Base-by-base conservation (phyloP, 2,888 invertebrate genomes). In the Drosophila phalerata region DNA sequence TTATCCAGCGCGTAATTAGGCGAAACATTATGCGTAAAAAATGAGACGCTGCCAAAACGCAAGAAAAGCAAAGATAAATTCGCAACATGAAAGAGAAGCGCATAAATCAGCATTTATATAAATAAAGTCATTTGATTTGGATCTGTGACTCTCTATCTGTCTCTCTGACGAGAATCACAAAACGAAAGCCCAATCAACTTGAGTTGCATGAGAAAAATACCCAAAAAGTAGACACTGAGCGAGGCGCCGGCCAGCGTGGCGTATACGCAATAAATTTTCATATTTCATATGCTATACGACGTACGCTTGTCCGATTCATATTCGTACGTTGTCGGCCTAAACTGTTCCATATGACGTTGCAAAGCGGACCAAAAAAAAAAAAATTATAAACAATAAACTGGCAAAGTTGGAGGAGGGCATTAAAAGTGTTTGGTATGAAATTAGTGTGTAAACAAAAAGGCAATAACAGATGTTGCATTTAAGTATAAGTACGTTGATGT, bases 191-290 rank as follows among this genome's bases (percentile, higher is more conserved):
- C 85, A 85, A 89, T 81, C 88, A 87, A 75, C 69, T 56, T 25
- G 19, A 75, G 69, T 62, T 84, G 87, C 80, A 73, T 72, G 72
- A 80, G 61, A 40, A 51, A 72, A 70, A 78, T 78, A 64, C 66
- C 69, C 66, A 71, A 69, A 73, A 60, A 45, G 28, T 34, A 28
- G 32, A 60, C 42, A 34, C 49, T 3, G 13, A 53, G 25, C 34
- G 56, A 47, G 67, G 61, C 73, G 70, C 67, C 63, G 67, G 69
- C 57, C 56, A 32, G 4, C 62, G 57, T 51, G 69, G 66, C 90
- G 85, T 85, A 85, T 85, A 72, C 88, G 90, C 70, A 89, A 85
- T 85, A 89, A 89, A 85, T 88, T 83, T 86, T 85, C 81, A 85
- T 85, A 89, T 89, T 86, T 85, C 75, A 75, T 77, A 77, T 77